Base-by-base conservation (phyloP, 2,888 invertebrate genomes). In the Parnassius apollo region DNA sequence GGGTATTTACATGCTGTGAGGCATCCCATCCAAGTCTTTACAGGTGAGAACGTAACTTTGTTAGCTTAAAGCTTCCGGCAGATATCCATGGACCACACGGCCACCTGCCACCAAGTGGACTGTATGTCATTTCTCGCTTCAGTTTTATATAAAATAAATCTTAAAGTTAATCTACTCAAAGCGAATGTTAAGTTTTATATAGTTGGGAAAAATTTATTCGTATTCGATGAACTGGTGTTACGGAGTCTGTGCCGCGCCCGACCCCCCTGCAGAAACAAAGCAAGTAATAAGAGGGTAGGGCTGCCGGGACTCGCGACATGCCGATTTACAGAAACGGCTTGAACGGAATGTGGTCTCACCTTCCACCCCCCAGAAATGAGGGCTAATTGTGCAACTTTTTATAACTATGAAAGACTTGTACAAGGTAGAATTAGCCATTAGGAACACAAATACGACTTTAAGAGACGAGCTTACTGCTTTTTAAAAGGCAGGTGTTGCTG, bases 251-350 rank as follows among this genome's bases (percentile, higher is more conserved):
- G 57, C 13, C 56, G 13, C 57, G 49, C 45, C 46, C 13, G 46
- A 18, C 51, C 25, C 51, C 51, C 51, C 25, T 1, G 63, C 62
- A 51, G 55, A 61, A 66, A 66, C 65, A 65, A 65, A 63, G 64
- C 50, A 61, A 58, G 66, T 49, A 49, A 49, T 49, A 49, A 18
- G 49, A 64, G 61, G 65, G 68, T 69, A 70, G 51, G 51, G 44
- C 55, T 59, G 64, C 54, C 13, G 22, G 66, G 69, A 71, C 73
- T 64, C 60, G 11, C 25, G 66, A 68, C 70, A 73, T 71, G 72
- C 62, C 68, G 76, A 77, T 75, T 78, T 78, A 80, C 77, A 73
- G 71, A 71, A 70, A 70, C 74, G 79, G 49, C 18, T 49, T 4
- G 18, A 9, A 12, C 18, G 49, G 49, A 49, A 18, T 49, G 18